Conservation (phyloP, 2,888 invertebrate species). For the Cryptophagus acutangulus region DNA sequence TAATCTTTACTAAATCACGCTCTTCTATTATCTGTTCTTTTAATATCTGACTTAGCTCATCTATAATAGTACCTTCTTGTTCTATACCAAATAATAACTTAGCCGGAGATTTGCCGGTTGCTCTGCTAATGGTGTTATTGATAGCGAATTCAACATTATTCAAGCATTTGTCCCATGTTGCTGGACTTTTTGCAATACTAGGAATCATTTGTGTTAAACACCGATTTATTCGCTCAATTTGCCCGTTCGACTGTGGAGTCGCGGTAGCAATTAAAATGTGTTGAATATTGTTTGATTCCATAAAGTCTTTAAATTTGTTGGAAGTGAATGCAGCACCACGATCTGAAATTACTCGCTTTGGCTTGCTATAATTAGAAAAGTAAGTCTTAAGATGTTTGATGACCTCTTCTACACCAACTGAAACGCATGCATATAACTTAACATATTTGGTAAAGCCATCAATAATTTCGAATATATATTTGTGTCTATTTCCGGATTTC, state of each 20-base stretch:
- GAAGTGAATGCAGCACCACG: neutral
- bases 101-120: slow-evolving; percentile 29
- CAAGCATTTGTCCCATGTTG: slow-evolving; percentile 20
- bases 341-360: neutral
- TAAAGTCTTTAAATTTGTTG: neutral
- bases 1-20: slow-evolving; percentile 3
- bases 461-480: neutral
- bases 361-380: neutral
- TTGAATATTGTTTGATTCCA: neutral
- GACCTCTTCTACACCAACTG: neutral
- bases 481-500: neutral
- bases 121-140: slow-evolving; percentile 28
- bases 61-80: slow-evolving; percentile 24
- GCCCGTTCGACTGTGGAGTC: neutral
- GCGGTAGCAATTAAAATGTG: neutral
- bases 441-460: slow-evolving; percentile 1
- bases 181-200: slow-evolving; percentile 15
- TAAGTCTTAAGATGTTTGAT: neutral
- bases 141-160: slow-evolving; percentile 23
- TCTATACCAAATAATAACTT: slow-evolving; percentile 31
- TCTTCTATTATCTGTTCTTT: no score
- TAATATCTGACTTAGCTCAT: slow-evolving; percentile 22
- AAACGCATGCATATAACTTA: neutral
- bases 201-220: no score
- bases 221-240: neutral